Conservation (phyloP, 1,140 invertebrate genomes). For the Cydia splendana region DNA sequence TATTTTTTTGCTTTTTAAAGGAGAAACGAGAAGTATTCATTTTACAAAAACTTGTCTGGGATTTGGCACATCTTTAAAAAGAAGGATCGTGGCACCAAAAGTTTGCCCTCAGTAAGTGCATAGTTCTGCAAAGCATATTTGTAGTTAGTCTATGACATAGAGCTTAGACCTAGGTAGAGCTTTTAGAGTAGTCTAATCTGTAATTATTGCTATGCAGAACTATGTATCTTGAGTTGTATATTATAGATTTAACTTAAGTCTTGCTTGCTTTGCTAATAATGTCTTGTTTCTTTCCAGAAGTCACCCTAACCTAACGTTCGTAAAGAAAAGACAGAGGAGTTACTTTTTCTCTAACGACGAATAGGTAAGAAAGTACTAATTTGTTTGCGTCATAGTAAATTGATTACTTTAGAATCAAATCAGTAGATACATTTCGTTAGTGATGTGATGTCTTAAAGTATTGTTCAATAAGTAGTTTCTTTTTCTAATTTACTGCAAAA, state of each 20-base stretch:
- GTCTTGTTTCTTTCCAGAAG: slow-evolving; percentile 53
- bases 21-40: slow-evolving; percentile 59
- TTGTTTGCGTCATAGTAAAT: neutral
- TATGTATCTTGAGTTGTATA: slow-evolving; percentile 38
- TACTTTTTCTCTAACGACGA: slow-evolving; percentile 59
- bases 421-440: neutral
- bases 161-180: neutral
- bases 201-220: slow-evolving; percentile 51
- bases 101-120: slow-evolving; percentile 66
- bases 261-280: neutral
- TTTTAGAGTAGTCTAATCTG: neutral
- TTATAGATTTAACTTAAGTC: neutral
- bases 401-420: neutral
- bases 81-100: slow-evolving; percentile 49
- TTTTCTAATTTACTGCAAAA: no score
- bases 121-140: slow-evolving; percentile 70
- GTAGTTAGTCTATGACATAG: neutral
- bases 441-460: neutral
- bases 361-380: slow-evolving; percentile 41
- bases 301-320: slow-evolving; percentile 66
- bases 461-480: slow-evolving; percentile 1
- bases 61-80: slow-evolving; percentile 75
- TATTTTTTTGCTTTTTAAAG: slow-evolving; percentile 51
- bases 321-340: slow-evolving; percentile 68
- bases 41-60: slow-evolving; percentile 73